phyloP scores from a whole-genome alignment of 2,113 vertebrate species.

The Stictonetta naevosa region DNA sequence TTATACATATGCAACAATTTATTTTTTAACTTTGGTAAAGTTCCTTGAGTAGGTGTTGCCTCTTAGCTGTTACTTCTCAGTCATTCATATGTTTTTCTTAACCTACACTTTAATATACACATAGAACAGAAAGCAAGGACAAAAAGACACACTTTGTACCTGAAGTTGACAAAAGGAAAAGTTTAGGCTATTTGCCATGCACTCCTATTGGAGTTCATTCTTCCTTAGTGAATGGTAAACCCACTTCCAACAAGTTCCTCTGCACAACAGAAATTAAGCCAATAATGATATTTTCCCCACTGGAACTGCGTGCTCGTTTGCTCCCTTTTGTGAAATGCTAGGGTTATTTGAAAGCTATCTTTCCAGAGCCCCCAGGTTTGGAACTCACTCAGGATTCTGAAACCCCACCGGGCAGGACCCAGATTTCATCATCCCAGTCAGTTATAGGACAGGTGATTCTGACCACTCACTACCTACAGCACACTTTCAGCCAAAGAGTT shows the following conservation, averaged over 20 bases:
- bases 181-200: not conserved
- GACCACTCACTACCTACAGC: not conserved
- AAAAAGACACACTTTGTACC: not conserved
- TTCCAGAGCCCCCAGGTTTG: fast-evolving
- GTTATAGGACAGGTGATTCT: too few species aligned
- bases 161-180: not conserved
- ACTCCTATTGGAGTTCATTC: not conserved
- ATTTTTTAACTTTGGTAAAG: not conserved
- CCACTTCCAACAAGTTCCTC: not conserved
- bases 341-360: not conserved
- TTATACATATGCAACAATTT: not conserved
- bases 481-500: not conserved
- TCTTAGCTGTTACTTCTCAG: not conserved
- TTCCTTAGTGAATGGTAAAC: not conserved
- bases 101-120: not conserved
- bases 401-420: not conserved
- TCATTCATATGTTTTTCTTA: not conserved
- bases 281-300: not conserved
- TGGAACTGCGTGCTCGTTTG: not conserved
- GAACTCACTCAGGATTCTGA: not conserved
- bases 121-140: not conserved
- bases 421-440: not conserved
- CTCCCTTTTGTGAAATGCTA: not conserved
- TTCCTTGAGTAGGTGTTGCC: not conserved
- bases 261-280: not conserved